These are phyloP conservation scores for Timandra comae DNA, from an alignment of 2,888 invertebrate species.

Conservation along the genomic window DNA sequence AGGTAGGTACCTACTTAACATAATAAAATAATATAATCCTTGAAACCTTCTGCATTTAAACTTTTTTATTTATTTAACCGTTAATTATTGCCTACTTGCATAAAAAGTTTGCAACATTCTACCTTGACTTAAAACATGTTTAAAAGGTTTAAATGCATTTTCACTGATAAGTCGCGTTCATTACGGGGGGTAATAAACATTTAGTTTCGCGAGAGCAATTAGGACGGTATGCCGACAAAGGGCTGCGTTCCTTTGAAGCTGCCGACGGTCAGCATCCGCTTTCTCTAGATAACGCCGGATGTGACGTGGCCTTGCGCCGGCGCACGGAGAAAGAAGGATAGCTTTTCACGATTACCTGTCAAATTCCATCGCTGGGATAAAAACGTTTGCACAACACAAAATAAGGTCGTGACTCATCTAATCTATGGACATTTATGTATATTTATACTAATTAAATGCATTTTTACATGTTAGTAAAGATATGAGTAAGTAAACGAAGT, in stretches of 20 bases:
- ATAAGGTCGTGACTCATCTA: conserved; percentile 42
- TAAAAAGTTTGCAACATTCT: conserved; percentile 20
- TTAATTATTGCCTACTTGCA: conserved; percentile 17
- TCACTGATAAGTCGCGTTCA: conserved; percentile 37
- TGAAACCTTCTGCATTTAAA: too few species aligned
- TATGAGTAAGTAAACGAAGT: too few species aligned
- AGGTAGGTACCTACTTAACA: not conserved
- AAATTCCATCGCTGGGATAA: conserved; percentile 59
- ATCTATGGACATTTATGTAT: conserved; percentile 21
- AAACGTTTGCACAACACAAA: conserved; percentile 38
- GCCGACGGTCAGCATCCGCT: conserved; percentile 65
- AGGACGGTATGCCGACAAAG: conserved; percentile 56
- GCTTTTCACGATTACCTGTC: conserved; percentile 71
- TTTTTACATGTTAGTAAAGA: too few species aligned
- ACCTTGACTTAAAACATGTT: conserved; percentile 8
- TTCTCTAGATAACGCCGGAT: conserved; percentile 69
- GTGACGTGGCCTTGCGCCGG: conserved; percentile 59
- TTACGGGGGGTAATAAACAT: conserved; percentile 46
- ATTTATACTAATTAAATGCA: too few species aligned
- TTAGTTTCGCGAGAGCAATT: conserved; percentile 64
- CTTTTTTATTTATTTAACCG: too few species aligned
- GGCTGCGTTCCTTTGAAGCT: conserved; percentile 50
- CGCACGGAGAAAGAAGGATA: conserved; percentile 40
- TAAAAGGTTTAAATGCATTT: conserved; percentile 24
- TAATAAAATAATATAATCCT: too few species aligned